Evolutionary conservation across 2,888 invertebrate genomes (phyloP), one percentile per base, ranked within the genome.

Genomic region (Stenotaenia linearis): DNA sequence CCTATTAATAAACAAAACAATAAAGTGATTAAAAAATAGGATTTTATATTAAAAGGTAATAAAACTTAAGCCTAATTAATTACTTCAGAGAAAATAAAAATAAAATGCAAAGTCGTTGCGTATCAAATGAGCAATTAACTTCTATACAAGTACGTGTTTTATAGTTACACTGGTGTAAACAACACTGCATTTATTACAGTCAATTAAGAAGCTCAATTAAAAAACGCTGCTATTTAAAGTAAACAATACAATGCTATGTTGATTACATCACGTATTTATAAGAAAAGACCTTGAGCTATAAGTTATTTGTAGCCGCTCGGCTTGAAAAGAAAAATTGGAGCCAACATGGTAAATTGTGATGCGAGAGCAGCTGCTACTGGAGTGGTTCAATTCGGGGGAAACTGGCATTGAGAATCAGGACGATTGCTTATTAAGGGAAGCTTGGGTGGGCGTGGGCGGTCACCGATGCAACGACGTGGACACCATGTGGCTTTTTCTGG

Each of bases 401-500:
- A 23, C 61, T 23, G 69, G 12, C 28, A 69, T 69, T 69, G 69
- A 69, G 69, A 69, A 69, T 69, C 69, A 69, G 69, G 69, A 69
- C 69, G 69, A 69, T 69, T 69, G 69, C 69, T 69, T 69, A 69
- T 69, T 69, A 69, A 28, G 69, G 69, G 69, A 25, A 10, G 69
- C 9, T 6, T 7, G 69, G 69, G 5, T n/a, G 69, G 25, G 28
- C n/a, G 69, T 69, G 69, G 69, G 69, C 69, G 69, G 69, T 69
- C 25, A 28, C 28, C n/a, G 69, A 23, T 69, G 69, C 69, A 69
- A 69, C 25, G 69, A 69, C 69, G 69, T 69, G 69, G 69, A 69
- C 69, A 69, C 69, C 69, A 69, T 69, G 69, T 69, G 69, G 69
- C 69, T 69, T 23, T 56, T 69, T 69, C 69, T 25, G 69, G 69